Base-by-base conservation (phyloP, 1,140 invertebrate genomes). In the Drosophila mojavensis region DNA sequence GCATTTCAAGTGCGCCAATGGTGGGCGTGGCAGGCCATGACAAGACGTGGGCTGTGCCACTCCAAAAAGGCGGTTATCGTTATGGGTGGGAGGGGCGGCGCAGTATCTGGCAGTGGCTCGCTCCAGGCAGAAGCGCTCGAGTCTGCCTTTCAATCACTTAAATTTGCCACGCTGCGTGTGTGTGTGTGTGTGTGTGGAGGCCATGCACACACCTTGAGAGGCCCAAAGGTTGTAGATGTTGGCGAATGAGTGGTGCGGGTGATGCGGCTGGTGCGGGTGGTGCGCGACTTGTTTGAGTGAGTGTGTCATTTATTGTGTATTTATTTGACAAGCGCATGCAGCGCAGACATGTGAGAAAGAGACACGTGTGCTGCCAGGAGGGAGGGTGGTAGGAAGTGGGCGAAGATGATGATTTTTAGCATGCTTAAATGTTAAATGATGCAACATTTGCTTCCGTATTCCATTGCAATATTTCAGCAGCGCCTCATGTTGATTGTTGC, bases 261-360 rank as follows among this genome's bases (percentile, higher is more conserved):
- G 30, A 1, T 33, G 30, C 5, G 30, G 6, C 1, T 70, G 66
- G 36, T 39, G 28, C 10, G 15, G 43, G 47, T 26, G 48, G 20
- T 24, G 47, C 60, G 61, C 67, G 59, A 71, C 47, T 75, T 74
- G 43, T 78, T 76, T 66, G 62, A 71, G 59, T 67, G 72, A 79
- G 73, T 66, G 68, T 79, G 77, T 71, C 67, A 72, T 79, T 72
- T 71, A 79, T 79, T 79, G 77, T 76, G 73, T 79, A 79, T 79
- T 79, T 79, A 79, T 79, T 79, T 79, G 77, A 79, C 77, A 79
- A 68, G 74, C 62, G 67, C 67, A 75, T 69, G 73, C 65, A 62
- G 51, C 26, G 70, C 70, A 60, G 70, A 73, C 56, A 67, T 39
- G 51, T 48, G 63, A 30, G 70, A 66, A 54, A 53, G 53, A 48